A percentile compares a stretch with the other conserved stretches of the same genome.
Evolutionary conservation across 2,797 vertebrate genomes (phyloP).

Genomic region (Sebastes vulpes): DNA sequence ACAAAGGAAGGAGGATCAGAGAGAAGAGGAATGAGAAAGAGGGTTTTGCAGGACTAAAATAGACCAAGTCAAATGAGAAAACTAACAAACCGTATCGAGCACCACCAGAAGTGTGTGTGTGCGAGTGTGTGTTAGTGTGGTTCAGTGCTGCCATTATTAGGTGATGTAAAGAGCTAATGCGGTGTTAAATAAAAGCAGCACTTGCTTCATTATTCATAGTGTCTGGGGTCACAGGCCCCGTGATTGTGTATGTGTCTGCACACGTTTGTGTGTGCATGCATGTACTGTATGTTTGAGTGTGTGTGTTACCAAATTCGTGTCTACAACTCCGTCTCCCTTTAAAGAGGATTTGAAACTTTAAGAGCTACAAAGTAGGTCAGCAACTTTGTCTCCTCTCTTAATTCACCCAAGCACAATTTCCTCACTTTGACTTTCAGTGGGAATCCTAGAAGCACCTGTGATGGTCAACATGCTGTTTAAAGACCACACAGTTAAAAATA

Average conservation of each 20-base stretch:
- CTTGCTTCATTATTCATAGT: slow-evolving; percentile 64
- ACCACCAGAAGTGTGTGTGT: slow-evolving; percentile 25
- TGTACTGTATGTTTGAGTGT: not conserved
- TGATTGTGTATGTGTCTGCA: not conserved
- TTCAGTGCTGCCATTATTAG: slow-evolving; percentile 58
- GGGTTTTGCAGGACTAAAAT: slow-evolving; percentile 70
- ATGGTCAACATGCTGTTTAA: not conserved
- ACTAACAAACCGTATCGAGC: slow-evolving; percentile 67
- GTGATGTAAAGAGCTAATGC: slow-evolving; percentile 60
- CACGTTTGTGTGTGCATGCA: not conserved
- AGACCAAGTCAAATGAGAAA: slow-evolving; percentile 75
- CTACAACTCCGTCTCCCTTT: slow-evolving; percentile 49
- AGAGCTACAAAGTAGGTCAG: slow-evolving; percentile 80
- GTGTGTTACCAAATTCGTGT: slow-evolving; percentile 26
- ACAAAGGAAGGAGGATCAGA: slow-evolving; percentile 63
- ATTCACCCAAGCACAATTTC: not conserved
- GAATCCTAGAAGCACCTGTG: not conserved
- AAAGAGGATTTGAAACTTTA: slow-evolving; percentile 77
- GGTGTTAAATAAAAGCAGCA: slow-evolving; percentile 63
- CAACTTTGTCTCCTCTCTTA: slow-evolving; percentile 45
- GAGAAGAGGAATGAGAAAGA: slow-evolving; percentile 52
- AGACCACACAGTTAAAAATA: not conserved
- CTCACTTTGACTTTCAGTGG: not conserved
- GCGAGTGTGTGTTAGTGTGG: slow-evolving; percentile 18
- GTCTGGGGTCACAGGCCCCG: slow-evolving; percentile 46